A percentile compares a stretch with the other conserved stretches of the same genome.
Conservation (phyloP, 2,797 vertebrate genomes). For the Protonibea diacanthus region DNA sequence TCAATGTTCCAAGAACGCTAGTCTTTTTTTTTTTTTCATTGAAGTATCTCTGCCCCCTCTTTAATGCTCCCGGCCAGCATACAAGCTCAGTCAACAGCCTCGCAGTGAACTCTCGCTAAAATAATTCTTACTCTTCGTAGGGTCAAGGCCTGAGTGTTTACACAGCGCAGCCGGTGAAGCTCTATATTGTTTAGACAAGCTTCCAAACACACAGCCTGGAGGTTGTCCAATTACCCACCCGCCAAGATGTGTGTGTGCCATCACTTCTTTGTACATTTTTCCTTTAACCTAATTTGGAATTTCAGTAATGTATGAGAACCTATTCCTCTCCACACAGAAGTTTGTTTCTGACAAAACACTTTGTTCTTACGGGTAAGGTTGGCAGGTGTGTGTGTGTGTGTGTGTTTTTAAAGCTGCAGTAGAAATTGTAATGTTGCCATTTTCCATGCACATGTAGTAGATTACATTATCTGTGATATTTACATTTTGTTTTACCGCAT, state of each 20-base stretch:
- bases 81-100: constrained; percentile 68
- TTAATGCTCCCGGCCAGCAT: constrained; percentile 37
- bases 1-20: constrained; percentile 51
- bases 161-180: constrained; percentile 82
- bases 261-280: constrained; percentile 66
- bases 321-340: constrained; percentile 36
- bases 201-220: constrained; percentile 85
- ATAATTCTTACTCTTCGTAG: constrained; percentile 79
- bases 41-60: constrained; percentile 54
- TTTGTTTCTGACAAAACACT: constrained; percentile 26
- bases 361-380: constrained; percentile 22
- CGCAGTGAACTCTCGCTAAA: constrained; percentile 74
- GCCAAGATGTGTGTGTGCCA: constrained; percentile 70
- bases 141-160: constrained; percentile 86
- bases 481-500: constrained; percentile 27
- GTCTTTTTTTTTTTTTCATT: constrained; percentile 47
- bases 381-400: constrained; percentile 26
- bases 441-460: background rate
- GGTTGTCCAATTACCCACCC: constrained; percentile 78
- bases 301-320: constrained; percentile 28
- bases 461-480: background rate
- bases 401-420: constrained; percentile 27
- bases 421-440: constrained; percentile 2
- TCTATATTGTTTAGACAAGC: constrained; percentile 86
- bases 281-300: constrained; percentile 66